These are phyloP conservation scores for Drosophila nikananu DNA, from an alignment of 1,140 invertebrate genomes.

Conservation along the genomic window DNA sequence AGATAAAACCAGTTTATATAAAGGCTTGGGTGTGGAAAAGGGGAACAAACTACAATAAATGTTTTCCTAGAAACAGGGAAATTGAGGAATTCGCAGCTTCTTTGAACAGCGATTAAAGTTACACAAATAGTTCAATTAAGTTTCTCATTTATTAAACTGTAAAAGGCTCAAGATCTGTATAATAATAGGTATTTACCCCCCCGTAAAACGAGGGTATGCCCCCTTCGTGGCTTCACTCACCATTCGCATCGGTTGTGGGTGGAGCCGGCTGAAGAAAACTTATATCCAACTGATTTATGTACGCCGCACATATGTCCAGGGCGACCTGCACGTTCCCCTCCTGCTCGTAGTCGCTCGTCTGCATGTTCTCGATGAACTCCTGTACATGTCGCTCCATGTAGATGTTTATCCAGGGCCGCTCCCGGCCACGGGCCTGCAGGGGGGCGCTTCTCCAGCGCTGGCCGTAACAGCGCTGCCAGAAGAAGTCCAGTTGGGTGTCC, in stretches of 20 bases:
- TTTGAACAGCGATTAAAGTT: background rate
- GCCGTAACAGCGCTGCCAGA: constrained; percentile 84
- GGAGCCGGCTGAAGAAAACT: constrained; percentile 74
- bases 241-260: constrained; percentile 68
- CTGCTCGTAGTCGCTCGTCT: constrained; percentile 84
- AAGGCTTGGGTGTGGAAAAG: background rate
- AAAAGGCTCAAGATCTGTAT: background rate
- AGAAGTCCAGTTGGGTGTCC: constrained; percentile 84
- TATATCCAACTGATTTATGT: constrained; percentile 84
- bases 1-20: background rate
- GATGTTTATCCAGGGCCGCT: constrained; percentile 84
- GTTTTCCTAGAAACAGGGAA: background rate
- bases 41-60: background rate
- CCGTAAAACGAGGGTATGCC: constrained; percentile 3
- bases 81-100: background rate
- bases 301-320: constrained; percentile 80
- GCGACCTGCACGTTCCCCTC: constrained; percentile 75
- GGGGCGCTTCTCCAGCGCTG: constrained; percentile 78
- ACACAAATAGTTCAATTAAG: too few species aligned
- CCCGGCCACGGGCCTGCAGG: constrained; percentile 50
- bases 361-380: constrained; percentile 85
- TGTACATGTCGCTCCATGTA: constrained; percentile 86
- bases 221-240: constrained; percentile 44
- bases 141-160: background rate
- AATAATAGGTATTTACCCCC: background rate